Base-by-base conservation (phyloP, 2,888 invertebrate species). In the Eulithis prunata region DNA sequence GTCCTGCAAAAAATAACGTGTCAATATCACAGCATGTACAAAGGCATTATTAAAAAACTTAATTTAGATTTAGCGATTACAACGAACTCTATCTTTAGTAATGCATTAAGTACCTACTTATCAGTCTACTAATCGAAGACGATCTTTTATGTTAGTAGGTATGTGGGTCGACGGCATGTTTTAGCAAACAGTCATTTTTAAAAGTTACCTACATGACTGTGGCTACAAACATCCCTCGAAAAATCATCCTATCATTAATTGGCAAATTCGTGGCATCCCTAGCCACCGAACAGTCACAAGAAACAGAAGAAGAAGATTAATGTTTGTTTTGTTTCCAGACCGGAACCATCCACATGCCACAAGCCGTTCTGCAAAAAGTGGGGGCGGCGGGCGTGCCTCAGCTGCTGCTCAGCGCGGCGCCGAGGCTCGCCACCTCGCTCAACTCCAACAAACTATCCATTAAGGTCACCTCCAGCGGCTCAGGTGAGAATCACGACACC, bases 381-480 rank as follows among this genome's bases (percentile, higher is more conserved):
- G 92, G 91, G 1, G 90, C 91, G 4, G 92, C 91, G 0, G 89
- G 86, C 6, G 88, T 93, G 70, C 91, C 91, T 7, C 92, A 93
- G 79, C 73, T 93, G 71, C 78, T 93, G 65, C 83, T 93, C 11
- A 90, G 88, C 69, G 85, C 93, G 7, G 90, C 92, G 53, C 92
- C 93, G 21, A 85, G 90, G 59, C 88, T 92, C 72, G 91, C 92
- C 72, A 88, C 82, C 75, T 84, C 93, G 21, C 85, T 91, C 75
- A 86, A 78, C 77, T 84, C 84, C 71, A 91, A 88, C 85, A 96
- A 96, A 89, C 94, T 96, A 70, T 96, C 95, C 85, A 95, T 96
- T 79, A 97, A 97, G 89, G 93, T 96, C 76, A 93, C 93, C 38
- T 90, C 92, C 68, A 83, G 85, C 32, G 80, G 83, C 51, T 87